These are phyloP conservation scores for Sinonovacula constricta DNA, from an alignment of 1,140 invertebrate genomes.

Conservation along the genomic window DNA sequence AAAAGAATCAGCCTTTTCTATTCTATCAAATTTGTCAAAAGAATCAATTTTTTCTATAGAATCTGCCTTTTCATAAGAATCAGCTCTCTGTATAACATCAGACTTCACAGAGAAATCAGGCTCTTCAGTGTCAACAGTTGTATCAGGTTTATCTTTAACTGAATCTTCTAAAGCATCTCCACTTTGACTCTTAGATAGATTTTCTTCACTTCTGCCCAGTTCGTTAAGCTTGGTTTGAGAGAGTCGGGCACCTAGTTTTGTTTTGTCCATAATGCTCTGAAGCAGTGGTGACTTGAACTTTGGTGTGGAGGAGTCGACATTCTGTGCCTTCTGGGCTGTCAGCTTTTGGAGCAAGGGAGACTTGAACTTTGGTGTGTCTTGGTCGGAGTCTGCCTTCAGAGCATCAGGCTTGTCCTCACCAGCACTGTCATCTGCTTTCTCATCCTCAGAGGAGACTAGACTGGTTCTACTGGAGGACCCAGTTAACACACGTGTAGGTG, in stretches of 20 bases:
- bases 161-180: constrained; percentile 31
- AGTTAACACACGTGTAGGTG: constrained; percentile 33
- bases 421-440: constrained; percentile 35
- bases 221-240: constrained; percentile 27
- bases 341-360: constrained; percentile 73
- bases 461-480: constrained; percentile 43
- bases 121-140: too few species aligned
- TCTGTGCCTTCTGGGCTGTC: constrained; percentile 59
- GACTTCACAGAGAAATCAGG: too few species aligned
- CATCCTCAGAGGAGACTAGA: constrained; percentile 48
- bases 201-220: constrained; percentile 41
- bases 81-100: too few species aligned
- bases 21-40: too few species aligned
- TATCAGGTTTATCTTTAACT: too few species aligned
- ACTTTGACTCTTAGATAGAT: constrained; percentile 20
- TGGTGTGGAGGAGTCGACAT: constrained; percentile 50
- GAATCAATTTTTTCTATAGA: too few species aligned
- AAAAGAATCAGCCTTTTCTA: too few species aligned
- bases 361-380: constrained; percentile 68
- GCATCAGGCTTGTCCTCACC: constrained; percentile 22
- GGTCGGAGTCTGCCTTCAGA: constrained; percentile 3
- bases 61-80: too few species aligned
- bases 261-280: constrained; percentile 52
- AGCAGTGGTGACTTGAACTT: constrained; percentile 51
- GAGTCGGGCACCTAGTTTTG: constrained; percentile 39